These are phyloP conservation scores for Polyergus mexicanus DNA, from an alignment of 1,140 invertebrate species.

Conservation along the genomic window DNA sequence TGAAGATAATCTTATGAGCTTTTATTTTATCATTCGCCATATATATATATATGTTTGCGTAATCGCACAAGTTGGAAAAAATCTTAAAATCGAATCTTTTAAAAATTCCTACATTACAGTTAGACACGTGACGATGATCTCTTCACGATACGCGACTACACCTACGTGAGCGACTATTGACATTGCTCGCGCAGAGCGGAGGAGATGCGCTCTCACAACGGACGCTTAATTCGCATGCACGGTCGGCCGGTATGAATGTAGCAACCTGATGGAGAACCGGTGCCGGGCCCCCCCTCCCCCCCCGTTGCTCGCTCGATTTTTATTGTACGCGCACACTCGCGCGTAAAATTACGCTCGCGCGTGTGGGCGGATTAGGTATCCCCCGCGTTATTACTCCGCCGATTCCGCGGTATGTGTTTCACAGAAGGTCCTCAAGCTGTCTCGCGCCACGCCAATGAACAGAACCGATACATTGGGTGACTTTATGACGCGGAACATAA, in stretches of 20 bases:
- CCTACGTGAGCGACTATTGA: slow-evolving; percentile 59
- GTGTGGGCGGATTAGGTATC: slow-evolving; percentile 72
- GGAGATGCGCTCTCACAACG: slow-evolving; percentile 39
- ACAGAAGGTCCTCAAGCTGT: slow-evolving; percentile 51
- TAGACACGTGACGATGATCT: background rate
- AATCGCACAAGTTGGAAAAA: background rate
- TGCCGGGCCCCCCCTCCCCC: slow-evolving; percentile 20
- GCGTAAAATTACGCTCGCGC: slow-evolving; percentile 48
- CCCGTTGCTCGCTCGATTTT: background rate
- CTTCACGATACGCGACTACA: slow-evolving; percentile 23
- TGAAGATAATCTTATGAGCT: too few relatives aligned
- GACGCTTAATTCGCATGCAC: slow-evolving; percentile 49
- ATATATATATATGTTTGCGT: too few relatives aligned
- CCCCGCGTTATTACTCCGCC: slow-evolving; percentile 63
- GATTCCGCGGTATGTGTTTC: slow-evolving; percentile 70
- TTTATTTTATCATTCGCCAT: too few relatives aligned
- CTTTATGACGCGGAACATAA: background rate
- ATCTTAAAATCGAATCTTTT: background rate
- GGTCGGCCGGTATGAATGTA: slow-evolving; percentile 56
- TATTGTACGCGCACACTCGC: slow-evolving; percentile 26
- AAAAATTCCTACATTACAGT: background rate
- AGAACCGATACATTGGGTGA: too few relatives aligned
- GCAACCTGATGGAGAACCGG: slow-evolving; percentile 59
- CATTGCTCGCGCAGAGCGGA: slow-evolving; percentile 15
- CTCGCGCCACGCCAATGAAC: background rate